phyloP scores from a whole-genome alignment of 2,888 invertebrate genomes.

The Diaphora mendica region DNA sequence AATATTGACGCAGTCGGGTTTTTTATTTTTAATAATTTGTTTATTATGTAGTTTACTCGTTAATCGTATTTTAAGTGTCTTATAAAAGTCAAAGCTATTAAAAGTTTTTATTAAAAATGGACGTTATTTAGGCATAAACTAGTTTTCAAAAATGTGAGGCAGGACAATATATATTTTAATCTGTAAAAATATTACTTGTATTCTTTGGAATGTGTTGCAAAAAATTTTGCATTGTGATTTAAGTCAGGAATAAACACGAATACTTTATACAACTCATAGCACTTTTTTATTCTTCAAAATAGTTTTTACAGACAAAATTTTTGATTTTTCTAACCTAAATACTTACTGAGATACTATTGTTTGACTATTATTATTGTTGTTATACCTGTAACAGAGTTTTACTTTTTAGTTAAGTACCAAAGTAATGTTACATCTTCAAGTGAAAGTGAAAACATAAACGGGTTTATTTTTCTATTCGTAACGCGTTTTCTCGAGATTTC shows the following conservation, averaged over 20 bases:
- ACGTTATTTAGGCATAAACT: no score
- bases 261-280: background rate
- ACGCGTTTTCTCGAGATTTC: conserved; percentile 37
- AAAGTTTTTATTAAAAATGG: no score
- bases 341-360: background rate
- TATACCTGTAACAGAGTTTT: conserved; percentile 20
- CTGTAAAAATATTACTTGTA: no score
- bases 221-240: no score
- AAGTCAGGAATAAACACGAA: background rate
- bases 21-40: no score
- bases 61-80: background rate
- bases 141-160: no score
- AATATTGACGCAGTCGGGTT: no score
- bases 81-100: background rate
- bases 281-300: background rate
- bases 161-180: no score
- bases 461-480: conserved; percentile 41
- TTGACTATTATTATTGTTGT: background rate
- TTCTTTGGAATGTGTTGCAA: no score
- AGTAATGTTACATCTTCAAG: conserved; percentile 11
- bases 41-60: background rate
- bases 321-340: background rate
- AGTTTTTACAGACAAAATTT: background rate
- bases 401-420: conserved; percentile 7
- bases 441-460: conserved; percentile 45